Evolutionary conservation across 2,797 vertebrate species (phyloP).

Genomic region (Jordanella pulchra): DNA sequence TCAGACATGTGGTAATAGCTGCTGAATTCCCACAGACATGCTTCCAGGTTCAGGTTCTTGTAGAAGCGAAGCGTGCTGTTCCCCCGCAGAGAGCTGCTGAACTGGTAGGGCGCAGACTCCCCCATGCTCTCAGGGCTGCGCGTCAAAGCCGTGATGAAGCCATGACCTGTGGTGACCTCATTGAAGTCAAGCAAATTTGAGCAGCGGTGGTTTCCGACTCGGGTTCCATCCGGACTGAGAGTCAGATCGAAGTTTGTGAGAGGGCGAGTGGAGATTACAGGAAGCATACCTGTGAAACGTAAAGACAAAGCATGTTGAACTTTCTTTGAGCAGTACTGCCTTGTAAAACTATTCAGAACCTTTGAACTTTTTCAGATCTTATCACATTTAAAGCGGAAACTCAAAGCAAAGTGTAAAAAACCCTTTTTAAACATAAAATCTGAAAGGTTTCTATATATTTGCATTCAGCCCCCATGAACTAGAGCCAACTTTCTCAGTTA

Average conservation of each 20-base stretch:
- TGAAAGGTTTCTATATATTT: neutral
- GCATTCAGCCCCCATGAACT: neutral
- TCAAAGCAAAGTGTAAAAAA: neutral
- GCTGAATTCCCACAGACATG: conserved; percentile 92
- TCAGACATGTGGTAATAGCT: conserved; percentile 95
- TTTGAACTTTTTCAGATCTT: neutral
- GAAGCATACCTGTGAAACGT: conserved; percentile 86
- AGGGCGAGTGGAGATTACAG: conserved; percentile 89
- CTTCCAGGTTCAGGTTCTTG: conserved; percentile 89
- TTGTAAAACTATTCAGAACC: neutral
- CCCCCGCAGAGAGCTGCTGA: conserved; percentile 82
- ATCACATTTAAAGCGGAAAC: neutral
- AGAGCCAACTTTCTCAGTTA: neutral
- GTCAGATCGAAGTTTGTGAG: conserved; percentile 92
- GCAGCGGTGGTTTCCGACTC: conserved; percentile 91
- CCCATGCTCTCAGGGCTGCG: conserved; percentile 81
- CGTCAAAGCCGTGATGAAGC: conserved; percentile 85
- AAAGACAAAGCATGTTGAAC: conserved; percentile 5
- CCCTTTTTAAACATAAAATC: neutral
- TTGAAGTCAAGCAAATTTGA: conserved; percentile 89
- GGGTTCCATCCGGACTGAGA: conserved; percentile 90
- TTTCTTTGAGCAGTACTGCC: conserved; percentile 16
- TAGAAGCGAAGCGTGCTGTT: conserved; percentile 88
- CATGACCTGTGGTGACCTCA: conserved; percentile 89
- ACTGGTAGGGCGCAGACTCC: conserved; percentile 87